Percentiles rank a stretch among this genome's conserved stretches.
Evolutionary conservation across 2,888 invertebrate species (phyloP).

Genomic region (Flexamia atlantica): DNA sequence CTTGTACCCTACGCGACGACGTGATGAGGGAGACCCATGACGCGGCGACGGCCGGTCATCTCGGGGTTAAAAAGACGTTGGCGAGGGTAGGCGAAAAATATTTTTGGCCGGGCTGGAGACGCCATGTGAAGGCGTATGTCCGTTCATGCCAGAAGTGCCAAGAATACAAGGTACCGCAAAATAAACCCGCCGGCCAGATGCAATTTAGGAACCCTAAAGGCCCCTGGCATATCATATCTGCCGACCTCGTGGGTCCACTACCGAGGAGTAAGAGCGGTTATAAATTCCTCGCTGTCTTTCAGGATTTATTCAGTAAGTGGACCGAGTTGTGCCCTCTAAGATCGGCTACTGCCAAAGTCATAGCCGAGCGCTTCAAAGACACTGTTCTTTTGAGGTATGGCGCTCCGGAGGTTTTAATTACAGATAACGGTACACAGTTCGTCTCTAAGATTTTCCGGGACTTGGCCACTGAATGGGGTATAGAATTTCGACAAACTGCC

Average conservation of each 20-base stretch:
- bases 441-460: not conserved
- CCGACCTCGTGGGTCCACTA: conserved; percentile 71
- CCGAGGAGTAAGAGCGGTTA: conserved; percentile 59
- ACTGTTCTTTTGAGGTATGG: conserved; percentile 12
- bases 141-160: conserved; percentile 1
- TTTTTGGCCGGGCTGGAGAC: conserved; percentile 4
- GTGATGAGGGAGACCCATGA: conserved; percentile 12
- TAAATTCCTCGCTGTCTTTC: conserved; percentile 68
- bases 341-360: conserved; percentile 67
- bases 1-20: no score
- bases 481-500: conserved; percentile 69
- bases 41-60: conserved; percentile 4
- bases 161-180: not conserved
- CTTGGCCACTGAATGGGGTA: conserved; percentile 27
- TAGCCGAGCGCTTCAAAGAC: not conserved
- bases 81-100: not conserved
- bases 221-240: conserved; percentile 51
- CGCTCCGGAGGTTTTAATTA: conserved; percentile 8
- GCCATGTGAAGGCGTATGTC: not conserved
- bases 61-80: conserved; percentile 12
- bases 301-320: conserved; percentile 71
- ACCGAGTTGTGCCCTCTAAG: conserved; percentile 67
- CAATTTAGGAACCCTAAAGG: not conserved
- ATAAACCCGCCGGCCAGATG: conserved; percentile 21
- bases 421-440: conserved; percentile 20